Conservation (phyloP, 2,113 vertebrate species). For the Brachyhypopomus occidentalis region DNA sequence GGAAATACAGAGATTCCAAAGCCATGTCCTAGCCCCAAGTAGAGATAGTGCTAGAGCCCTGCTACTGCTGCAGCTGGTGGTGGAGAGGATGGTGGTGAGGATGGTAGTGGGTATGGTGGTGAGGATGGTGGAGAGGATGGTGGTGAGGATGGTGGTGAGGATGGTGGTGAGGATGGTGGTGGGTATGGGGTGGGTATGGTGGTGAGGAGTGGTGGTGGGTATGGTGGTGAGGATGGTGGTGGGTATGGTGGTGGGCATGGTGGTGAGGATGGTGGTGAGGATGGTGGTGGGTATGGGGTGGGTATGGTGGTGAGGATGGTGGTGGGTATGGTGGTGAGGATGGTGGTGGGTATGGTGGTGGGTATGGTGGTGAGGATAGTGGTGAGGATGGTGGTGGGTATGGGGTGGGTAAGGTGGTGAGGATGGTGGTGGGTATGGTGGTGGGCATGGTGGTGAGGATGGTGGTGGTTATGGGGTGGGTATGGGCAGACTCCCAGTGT, state of each 20-base stretch:
- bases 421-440: not conserved
- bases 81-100: not conserved
- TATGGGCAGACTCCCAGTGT: not conserved
- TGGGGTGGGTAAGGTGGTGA: not conserved
- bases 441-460: too few relatives aligned
- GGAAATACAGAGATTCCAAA: too few relatives aligned
- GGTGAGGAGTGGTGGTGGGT: not conserved
- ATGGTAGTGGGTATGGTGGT: too few relatives aligned
- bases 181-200: not conserved
- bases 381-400: too few relatives aligned
- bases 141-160: not conserved
- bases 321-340: not conserved
- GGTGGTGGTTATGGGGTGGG: too few relatives aligned
- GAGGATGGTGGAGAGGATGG: not conserved
- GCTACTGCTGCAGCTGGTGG: not conserved
- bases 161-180: too few relatives aligned
- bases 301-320: not conserved
- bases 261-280: not conserved
- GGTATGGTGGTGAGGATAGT: too few relatives aligned
- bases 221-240: too few relatives aligned
- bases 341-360: too few relatives aligned
- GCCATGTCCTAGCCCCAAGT: too few relatives aligned
- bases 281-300: slow-evolving; percentile 10
- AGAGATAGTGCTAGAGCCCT: too few relatives aligned
- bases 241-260: too few relatives aligned